Evolutionary conservation across 2,797 vertebrate genomes (phyloP).

Genomic region (Mycteria americana): DNA sequence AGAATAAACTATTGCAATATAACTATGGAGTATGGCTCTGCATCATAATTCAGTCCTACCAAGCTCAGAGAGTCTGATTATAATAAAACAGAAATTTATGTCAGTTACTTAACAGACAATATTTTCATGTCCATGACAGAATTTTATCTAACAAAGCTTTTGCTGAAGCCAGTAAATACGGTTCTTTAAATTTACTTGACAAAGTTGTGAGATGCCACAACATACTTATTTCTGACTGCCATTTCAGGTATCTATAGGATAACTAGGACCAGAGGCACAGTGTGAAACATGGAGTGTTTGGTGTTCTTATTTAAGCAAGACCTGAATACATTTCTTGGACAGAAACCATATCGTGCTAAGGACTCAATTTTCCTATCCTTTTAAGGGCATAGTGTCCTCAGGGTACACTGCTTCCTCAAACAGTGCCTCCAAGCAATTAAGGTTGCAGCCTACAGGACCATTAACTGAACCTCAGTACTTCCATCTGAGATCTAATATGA

Average conservation of each 20-base stretch:
- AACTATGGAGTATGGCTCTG: background rate
- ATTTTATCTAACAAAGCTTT: background rate
- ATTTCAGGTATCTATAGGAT: background rate
- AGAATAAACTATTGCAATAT: background rate
- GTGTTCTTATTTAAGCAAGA: constrained; percentile 41
- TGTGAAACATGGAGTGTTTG: constrained; percentile 1
- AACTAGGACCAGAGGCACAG: background rate
- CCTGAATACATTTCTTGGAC: constrained; percentile 46
- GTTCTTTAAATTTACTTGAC: background rate
- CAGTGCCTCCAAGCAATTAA: constrained; percentile 11
- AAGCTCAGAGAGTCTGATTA: background rate
- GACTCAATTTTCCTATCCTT: constrained; percentile 59
- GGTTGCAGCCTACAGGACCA: constrained; percentile 2
- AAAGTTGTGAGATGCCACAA: background rate
- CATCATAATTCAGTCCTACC: background rate
- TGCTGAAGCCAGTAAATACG: background rate
- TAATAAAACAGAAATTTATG: background rate
- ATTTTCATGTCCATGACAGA: background rate
- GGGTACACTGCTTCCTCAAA: constrained; percentile 8
- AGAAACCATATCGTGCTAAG: constrained; percentile 15
- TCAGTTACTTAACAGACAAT: background rate
- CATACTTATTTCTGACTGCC: background rate
- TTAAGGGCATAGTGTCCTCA: constrained; percentile 49
- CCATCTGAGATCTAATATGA: background rate
- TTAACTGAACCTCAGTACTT: background rate